Evolutionary conservation across 2,888 invertebrate species (phyloP).

Genomic region (Polylopha cassiicola): DNA sequence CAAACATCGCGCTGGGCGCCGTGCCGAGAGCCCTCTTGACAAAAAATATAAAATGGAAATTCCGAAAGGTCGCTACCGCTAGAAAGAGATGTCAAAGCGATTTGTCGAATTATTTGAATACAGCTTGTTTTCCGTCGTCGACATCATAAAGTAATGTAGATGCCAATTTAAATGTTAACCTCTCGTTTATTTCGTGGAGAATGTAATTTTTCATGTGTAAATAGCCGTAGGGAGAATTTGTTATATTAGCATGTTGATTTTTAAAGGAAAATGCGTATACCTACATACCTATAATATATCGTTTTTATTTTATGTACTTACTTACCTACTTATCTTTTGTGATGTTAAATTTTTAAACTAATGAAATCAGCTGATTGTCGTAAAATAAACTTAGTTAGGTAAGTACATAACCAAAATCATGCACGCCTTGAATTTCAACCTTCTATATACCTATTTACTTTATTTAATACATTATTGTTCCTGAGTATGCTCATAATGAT

Average conservation of each 20-base stretch:
- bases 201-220: constrained; percentile 8
- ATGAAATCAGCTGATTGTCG: constrained; percentile 2
- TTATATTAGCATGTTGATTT: too few species aligned
- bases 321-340: too few species aligned
- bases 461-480: too few species aligned
- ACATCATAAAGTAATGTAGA: constrained; percentile 5
- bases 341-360: too few species aligned
- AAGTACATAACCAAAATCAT: too few species aligned
- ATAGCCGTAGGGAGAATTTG: too few species aligned
- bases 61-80: constrained; percentile 17
- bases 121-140: constrained; percentile 18
- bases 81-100: constrained; percentile 19
- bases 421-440: too few species aligned
- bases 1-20: constrained; percentile 15
- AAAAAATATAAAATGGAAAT: constrained; percentile 21
- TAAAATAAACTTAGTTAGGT: too few species aligned
- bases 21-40: constrained; percentile 15
- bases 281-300: too few species aligned
- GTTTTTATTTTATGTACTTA: too few species aligned
- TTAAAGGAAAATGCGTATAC: too few species aligned
- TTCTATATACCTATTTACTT: too few species aligned
- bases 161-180: constrained; percentile 13
- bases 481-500: constrained; percentile 1
- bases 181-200: constrained; percentile 7
- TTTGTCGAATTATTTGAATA: constrained; percentile 17